Evolutionary conservation across 2,888 invertebrate species (phyloP), one percentile per base, ranked within the genome.

Genomic region (Heliconius aoede): DNA sequence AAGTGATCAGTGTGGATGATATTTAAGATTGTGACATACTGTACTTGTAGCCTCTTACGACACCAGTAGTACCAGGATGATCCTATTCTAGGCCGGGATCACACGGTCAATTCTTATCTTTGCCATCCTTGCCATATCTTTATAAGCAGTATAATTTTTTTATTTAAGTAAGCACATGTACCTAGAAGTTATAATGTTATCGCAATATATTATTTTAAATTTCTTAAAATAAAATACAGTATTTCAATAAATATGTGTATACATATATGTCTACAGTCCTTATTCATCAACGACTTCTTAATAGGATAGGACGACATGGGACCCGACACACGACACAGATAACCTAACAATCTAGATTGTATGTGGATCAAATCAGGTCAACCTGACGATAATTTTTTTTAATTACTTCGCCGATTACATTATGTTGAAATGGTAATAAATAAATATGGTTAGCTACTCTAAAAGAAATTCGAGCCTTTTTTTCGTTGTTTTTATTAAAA

Each of bases 261-360:
- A 61, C 1, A 61, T 62, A n/a, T 51, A 21, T 4, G 21, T 26
- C 9, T 28, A 46, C 26, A 26, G 11, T 68, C 18, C n/a, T 32
- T 69, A 76, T 75, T 46, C 65, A 40, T 67, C 72, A 58, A 61
- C 65, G 36, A 74, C 28, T 61, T 9, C 28, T 77, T 79, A 78
- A 73, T 78, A 76, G 80, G 79, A 72, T 78, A 72, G 51, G 60
- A 74, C 72, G 74, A 68, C 76, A 69, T 69, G 72, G 65, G 74
- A 72, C 77, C 69, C 72, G 28, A 71, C 24, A 68, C 55, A 46
- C 69, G 28, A 71, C 51, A 51, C 8, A 72, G 80, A 81, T 81
- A 81, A 81, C 80, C 78, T 76, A 62, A 69, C 51, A 62, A 68
- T 69, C 72, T 67, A 21, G 68, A 72, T 72, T 75, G 2, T 36